A percentile compares a stretch with the other conserved stretches of the same genome.
phyloP scores from a whole-genome alignment of 2,797 vertebrate species.

The Tapirus indicus region DNA sequence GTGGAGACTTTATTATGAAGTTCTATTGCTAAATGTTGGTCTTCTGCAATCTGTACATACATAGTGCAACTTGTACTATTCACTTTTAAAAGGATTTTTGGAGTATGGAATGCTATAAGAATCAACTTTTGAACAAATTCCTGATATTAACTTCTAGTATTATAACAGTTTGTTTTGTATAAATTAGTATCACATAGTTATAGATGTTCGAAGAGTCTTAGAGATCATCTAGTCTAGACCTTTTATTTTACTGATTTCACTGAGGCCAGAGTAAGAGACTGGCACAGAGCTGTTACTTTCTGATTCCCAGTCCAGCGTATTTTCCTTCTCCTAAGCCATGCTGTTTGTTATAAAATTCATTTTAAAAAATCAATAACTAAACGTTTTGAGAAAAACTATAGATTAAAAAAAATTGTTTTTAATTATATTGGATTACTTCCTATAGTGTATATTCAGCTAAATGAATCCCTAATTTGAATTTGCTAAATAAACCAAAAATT shows the following conservation, averaged over 20 bases:
- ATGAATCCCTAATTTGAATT: slow-evolving; percentile 58
- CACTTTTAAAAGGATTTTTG: slow-evolving; percentile 14
- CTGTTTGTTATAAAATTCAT: not conserved
- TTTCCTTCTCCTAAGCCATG: slow-evolving; percentile 44
- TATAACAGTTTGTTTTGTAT: slow-evolving; percentile 42
- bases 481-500: slow-evolving; percentile 47
- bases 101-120: slow-evolving; percentile 9
- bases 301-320: not conserved
- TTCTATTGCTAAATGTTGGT: slow-evolving; percentile 9
- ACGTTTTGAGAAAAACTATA: slow-evolving; percentile 36
- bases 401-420: not conserved
- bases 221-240: not conserved
- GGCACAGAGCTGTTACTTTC: slow-evolving; percentile 23
- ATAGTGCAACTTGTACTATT: slow-evolving; percentile 2
- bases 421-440: not conserved
- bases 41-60: not conserved
- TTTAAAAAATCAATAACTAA: not conserved
- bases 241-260: slow-evolving; percentile 12
- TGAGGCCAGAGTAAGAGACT: slow-evolving; percentile 17
- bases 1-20: slow-evolving; percentile 19
- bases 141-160: slow-evolving; percentile 33
- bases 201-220: slow-evolving; percentile 40
- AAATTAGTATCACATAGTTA: slow-evolving; percentile 3
- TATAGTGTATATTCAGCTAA: not conserved
- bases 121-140: slow-evolving; percentile 63